A percentile compares a stretch with the other conserved stretches of the same genome.
Conservation (phyloP, 2,888 invertebrate species). For the Aproaerema taeniolella region DNA sequence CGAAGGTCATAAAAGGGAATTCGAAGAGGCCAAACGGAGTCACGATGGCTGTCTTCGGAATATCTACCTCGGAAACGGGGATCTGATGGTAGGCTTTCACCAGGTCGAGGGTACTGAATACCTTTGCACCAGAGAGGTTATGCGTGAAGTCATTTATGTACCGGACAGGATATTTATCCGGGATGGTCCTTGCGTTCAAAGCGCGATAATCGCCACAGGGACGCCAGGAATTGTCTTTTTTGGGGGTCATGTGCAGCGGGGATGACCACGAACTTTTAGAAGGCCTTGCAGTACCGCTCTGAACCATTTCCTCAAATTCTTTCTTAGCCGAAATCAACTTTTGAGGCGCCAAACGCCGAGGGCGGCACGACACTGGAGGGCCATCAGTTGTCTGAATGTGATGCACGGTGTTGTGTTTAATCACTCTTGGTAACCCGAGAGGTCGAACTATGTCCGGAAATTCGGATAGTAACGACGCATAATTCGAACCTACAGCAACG, state of each 20-base stretch:
- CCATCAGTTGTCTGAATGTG: constrained; percentile 20
- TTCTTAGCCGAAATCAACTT: no score
- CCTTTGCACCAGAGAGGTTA: constrained; percentile 23
- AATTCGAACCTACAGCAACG: background rate
- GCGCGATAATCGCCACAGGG: constrained; percentile 28
- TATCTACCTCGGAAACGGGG: constrained; percentile 31
- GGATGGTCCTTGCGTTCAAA: constrained; percentile 29
- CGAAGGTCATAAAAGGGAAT: constrained; percentile 35
- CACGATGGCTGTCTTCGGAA: constrained; percentile 18
- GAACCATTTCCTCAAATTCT: constrained; percentile 25
- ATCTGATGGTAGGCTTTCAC: constrained; percentile 43
- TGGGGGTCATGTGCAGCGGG: constrained; percentile 29
- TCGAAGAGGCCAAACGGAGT: constrained; percentile 35
- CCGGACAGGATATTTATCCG: constrained; percentile 30
- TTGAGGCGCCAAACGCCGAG: constrained; percentile 28
- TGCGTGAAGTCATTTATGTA: constrained; percentile 34
- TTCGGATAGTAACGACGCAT: constrained; percentile 3
- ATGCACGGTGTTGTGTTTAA: constrained; percentile 18
- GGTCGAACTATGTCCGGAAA: constrained; percentile 10
- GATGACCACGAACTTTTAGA: constrained; percentile 31
- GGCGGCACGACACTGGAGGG: constrained; percentile 18
- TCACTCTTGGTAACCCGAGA: background rate
- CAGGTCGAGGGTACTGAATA: constrained; percentile 35
- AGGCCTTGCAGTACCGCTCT: constrained; percentile 22
- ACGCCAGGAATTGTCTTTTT: constrained; percentile 26